Evolutionary conservation across 1,140 invertebrate genomes (phyloP), one percentile per base, ranked within the genome.

Genomic region (Triops longicaudatus): DNA sequence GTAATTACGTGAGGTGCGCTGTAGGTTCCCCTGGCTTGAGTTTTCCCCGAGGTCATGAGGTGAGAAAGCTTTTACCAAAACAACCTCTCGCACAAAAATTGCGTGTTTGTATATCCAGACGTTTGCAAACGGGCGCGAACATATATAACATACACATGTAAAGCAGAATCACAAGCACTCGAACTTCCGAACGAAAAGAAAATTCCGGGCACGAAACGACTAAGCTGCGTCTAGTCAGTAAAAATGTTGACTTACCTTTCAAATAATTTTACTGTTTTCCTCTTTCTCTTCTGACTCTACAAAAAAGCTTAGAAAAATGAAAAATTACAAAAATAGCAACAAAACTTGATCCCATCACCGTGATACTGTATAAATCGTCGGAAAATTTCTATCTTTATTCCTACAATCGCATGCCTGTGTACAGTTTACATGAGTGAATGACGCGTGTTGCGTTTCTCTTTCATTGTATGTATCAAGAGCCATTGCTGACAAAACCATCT

Each of bases 291-390:
- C 22, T 63, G 22, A 22, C 31, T 4, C 31, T 37, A n/a, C n/a
- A 37, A 37, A 37, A 37, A 37, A 2, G 31, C 31, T 37, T 63
- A 63, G 22, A 63, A 63, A 63, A 63, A 63, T n/a, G 6, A 63
- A 63, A 63, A 63, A 63, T 2, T 10, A 63, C 6, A 63, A 63
- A 22, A 63, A n/a, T 17, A 63, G 50, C 22, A 17, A 63, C 31
- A 63, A 63, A 63, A 63, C 50, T 63, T 63, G 50, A 63, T 22
- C 14, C 50, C 50, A 63, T 63, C 50, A 63, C 22, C 50, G 50
- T 63, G 50, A 63, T 63, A 63, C 50, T 63, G 50, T 63, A 63
- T 63, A 63, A 63, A 63, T 63, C 50, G 14, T 63, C 17, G 22
- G 22, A 63, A 63, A 63, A 63, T 22, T 63, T 63, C 22, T 63